Evolutionary conservation across 2,888 invertebrate species (phyloP).

Genomic region (Latheticus oryzae): DNA sequence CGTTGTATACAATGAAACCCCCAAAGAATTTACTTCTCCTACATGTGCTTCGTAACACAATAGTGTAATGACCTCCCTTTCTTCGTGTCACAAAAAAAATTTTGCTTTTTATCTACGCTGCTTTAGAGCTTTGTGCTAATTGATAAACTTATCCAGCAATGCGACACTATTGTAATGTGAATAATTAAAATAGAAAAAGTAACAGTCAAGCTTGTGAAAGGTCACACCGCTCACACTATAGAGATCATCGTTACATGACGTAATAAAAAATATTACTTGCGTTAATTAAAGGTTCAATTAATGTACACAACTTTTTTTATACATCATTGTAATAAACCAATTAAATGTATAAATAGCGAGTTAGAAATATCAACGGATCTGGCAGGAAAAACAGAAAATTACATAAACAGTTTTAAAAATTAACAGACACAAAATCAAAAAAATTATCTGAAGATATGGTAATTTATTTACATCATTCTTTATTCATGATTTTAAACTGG

Average conservation of each 20-base stretch:
- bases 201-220: background rate
- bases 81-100: constrained; percentile 25
- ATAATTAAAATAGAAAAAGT: constrained; percentile 4
- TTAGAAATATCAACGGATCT: too few species aligned
- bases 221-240: background rate
- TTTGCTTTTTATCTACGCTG: constrained; percentile 17
- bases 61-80: constrained; percentile 38
- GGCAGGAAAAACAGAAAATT: too few species aligned
- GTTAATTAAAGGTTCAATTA: constrained; percentile 15
- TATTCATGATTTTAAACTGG: too few species aligned
- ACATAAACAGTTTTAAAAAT: too few species aligned
- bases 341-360: too few species aligned
- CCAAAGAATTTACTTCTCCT: constrained; percentile 18
- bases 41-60: constrained; percentile 30
- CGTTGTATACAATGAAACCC: constrained; percentile 36
- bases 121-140: constrained; percentile 22
- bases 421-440: too few species aligned
- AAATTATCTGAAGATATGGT: too few species aligned
- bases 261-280: constrained; percentile 11
- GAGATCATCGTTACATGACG: constrained; percentile 5
- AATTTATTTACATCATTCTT: too few species aligned
- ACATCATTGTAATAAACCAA: too few species aligned
- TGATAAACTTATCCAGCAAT: constrained; percentile 34
- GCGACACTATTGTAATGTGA: constrained; percentile 18
- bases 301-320: too few species aligned